Evolutionary conservation across 2,113 vertebrate genomes (phyloP), one percentile per base, ranked within the genome.

Genomic region (Carassius gibelio): DNA sequence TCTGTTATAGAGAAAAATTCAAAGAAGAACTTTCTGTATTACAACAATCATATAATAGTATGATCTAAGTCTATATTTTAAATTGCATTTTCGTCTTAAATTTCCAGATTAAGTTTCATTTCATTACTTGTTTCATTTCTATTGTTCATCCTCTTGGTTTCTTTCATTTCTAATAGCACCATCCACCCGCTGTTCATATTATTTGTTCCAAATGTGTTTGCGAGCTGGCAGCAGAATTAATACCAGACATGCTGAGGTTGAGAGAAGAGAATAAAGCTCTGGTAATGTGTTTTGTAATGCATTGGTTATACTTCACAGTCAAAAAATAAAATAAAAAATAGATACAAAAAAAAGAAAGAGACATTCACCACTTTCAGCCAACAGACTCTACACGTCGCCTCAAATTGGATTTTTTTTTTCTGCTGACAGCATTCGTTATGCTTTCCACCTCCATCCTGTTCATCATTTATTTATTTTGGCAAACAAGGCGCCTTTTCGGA

Each of bases 401-500:
- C 91, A 91, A 93, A 94, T 92, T 94, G 88, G 90, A 91, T 92
- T 93, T 93, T 91, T 84, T 93, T 91, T 81, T 72, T 85, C 92
- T 90, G 89, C 92, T 89, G 88, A 91, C 91, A 93, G 48, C 71
- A 50, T 94, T 94, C 88, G 91, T 94, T 94, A 93, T 93, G 92
- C 93, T 94, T 93, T 94, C 92, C 93, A 93, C 92, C 93, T 91
- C 61, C 57, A 88, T 90, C 91, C 92, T 76, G 92, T 90, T 92
- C 93, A 95, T 95, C 93, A 94, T 93, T 94, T 94, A 94, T 95
- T 94, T 94, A 93, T 93, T 94, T 93, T 90, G 91, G 90, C 91
- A 94, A 94, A 93, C 92, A 92, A 92, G 90, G 90, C 88, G 86
- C 81, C 80, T 84, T 55, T 88, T 90, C 89, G 89, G 91, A 92